Percentiles rank a stretch among this genome's conserved stretches.
Evolutionary conservation across 2,113 vertebrate species (phyloP).

Genomic region (Narcine bancroftii): DNA sequence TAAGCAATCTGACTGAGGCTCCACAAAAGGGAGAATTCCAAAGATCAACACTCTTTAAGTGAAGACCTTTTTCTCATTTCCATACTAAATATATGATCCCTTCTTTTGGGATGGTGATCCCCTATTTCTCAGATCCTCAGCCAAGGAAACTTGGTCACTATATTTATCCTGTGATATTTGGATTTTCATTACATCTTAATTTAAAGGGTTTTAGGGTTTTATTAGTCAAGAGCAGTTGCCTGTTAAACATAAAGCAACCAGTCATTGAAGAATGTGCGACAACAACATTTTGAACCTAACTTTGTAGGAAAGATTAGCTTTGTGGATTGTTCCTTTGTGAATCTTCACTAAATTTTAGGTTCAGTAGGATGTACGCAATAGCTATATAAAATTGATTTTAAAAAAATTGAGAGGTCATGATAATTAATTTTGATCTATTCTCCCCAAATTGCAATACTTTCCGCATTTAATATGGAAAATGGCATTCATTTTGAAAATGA

Average conservation of each 20-base stretch:
- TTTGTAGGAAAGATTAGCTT: neutral
- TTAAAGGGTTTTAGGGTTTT: neutral
- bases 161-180: neutral
- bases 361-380: neutral
- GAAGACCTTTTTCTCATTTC: no score
- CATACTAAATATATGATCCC: no score
- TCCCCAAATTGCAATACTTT: neutral
- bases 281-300: neutral
- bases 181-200: neutral
- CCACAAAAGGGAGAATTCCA: no score
- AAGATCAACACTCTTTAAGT: no score
- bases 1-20: no score
- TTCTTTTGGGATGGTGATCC: no score
- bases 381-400: neutral
- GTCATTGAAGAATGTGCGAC: neutral
- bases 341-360: neutral
- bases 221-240: neutral
- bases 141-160: no score
- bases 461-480: neutral
- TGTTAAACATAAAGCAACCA: neutral
- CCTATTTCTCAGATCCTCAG: no score
- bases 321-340: neutral
- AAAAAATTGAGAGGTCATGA: neutral
- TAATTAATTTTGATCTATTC: neutral
- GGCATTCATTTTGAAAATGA: neutral